Percentiles rank a stretch among this genome's conserved stretches.
phyloP scores from a whole-genome alignment of 1,140 invertebrate species.

The Teleopsis dalmanni region DNA sequence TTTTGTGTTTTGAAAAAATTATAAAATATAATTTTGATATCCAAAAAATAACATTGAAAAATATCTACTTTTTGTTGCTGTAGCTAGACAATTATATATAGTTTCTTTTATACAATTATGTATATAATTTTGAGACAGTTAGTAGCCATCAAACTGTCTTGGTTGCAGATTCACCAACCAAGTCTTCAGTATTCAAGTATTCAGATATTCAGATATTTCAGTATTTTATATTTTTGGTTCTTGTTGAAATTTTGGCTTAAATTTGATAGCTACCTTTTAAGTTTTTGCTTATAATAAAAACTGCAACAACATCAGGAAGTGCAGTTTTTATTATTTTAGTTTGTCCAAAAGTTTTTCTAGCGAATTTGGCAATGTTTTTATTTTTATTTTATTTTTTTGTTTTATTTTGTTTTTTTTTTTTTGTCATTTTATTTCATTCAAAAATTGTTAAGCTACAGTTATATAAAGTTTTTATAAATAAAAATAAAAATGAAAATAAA shows the following conservation, averaged over 20 bases:
- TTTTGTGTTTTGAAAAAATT: background rate
- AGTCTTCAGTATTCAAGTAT: too few relatives aligned
- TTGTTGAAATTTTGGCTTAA: too few relatives aligned
- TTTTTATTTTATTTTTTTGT: slow-evolving; percentile 12
- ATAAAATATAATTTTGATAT: slow-evolving; percentile 1
- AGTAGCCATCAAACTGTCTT: too few relatives aligned
- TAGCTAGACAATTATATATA: slow-evolving; percentile 11
- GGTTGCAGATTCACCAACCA: too few relatives aligned
- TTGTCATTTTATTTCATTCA: slow-evolving; percentile 1
- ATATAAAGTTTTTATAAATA: too few relatives aligned
- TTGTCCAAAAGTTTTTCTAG: slow-evolving; percentile 1
- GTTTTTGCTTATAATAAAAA: too few relatives aligned
- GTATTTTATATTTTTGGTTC: too few relatives aligned
- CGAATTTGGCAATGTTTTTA: slow-evolving; percentile 18
- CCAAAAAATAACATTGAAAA: slow-evolving; percentile 2
- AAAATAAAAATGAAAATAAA: too few relatives aligned
- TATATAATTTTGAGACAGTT: background rate
- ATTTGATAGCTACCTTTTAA: too few relatives aligned
- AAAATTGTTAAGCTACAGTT: slow-evolving; percentile 16
- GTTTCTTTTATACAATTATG: background rate
- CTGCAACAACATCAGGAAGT: too few relatives aligned
- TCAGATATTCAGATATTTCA: too few relatives aligned
- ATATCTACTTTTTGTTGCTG: slow-evolving; percentile 1
- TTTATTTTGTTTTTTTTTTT: slow-evolving; percentile 2
- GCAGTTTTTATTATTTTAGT: too few relatives aligned